These are phyloP conservation scores for Diarsia rubi DNA, from an alignment of 2,888 invertebrate genomes.

Conservation along the genomic window DNA sequence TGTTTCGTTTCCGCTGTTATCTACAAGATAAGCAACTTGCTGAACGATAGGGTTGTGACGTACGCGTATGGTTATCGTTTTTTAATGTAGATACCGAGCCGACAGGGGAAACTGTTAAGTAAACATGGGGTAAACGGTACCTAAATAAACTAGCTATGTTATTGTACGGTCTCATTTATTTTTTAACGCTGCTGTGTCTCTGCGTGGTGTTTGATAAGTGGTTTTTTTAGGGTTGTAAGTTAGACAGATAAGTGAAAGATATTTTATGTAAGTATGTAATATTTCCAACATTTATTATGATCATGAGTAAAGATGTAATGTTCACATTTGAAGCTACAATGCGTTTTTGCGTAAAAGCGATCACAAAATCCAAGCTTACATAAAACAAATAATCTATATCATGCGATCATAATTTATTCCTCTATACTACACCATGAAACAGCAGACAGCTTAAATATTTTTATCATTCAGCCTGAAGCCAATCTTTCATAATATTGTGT, in stretches of 20 bases:
- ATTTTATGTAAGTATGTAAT: not conserved
- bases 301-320: not conserved
- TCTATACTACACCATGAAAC: not conserved
- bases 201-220: not conserved
- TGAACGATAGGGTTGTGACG: slow-evolving; percentile 16
- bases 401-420: not conserved
- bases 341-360: not conserved
- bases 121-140: not conserved
- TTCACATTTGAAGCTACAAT: not conserved
- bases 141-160: slow-evolving; percentile 3
- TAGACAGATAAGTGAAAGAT: not conserved
- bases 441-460: not conserved
- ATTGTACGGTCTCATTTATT: not conserved
- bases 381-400: not conserved
- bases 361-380: not conserved
- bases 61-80: slow-evolving; percentile 16
- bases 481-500: not conserved
- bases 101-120: not conserved
- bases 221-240: not conserved
- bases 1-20: slow-evolving; percentile 44
- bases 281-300: not conserved
- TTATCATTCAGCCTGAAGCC: not conserved
- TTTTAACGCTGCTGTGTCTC: not conserved
- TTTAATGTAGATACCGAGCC: slow-evolving; percentile 9
- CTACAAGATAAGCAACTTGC: slow-evolving; percentile 25